phyloP scores from a whole-genome alignment of 2,888 invertebrate species.

The Piscicola geometra region DNA sequence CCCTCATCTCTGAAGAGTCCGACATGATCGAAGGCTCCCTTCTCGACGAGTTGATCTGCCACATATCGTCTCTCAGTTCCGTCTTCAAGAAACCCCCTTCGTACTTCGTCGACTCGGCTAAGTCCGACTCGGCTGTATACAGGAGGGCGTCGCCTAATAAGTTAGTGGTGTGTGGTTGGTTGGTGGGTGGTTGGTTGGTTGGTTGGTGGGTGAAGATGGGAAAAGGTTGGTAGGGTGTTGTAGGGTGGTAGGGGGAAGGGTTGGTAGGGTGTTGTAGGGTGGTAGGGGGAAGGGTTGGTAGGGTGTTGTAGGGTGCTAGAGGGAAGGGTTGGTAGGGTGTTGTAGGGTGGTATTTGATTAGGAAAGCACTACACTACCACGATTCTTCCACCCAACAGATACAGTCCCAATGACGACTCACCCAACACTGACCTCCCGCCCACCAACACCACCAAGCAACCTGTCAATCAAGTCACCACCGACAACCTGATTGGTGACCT shows the following conservation, averaged over 20 bases:
- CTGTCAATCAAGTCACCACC: constrained; percentile 58
- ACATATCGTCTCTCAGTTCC: constrained; percentile 93
- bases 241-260: background rate
- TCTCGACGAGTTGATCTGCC: constrained; percentile 94
- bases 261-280: no score
- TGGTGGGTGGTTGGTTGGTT: background rate
- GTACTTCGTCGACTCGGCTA: constrained; percentile 89
- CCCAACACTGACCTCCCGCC: background rate
- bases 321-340: constrained; percentile 51
- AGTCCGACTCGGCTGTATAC: constrained; percentile 53
- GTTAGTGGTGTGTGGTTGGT: background rate
- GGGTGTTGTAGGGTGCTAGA: no score
- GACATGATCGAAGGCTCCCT: constrained; percentile 94
- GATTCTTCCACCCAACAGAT: no score
- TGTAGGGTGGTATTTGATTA: no score
- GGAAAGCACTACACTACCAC: no score
- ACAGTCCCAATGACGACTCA: constrained; percentile 20
- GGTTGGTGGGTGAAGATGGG: background rate
- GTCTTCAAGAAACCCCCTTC: constrained; percentile 99
- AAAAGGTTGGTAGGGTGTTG: background rate
- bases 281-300: no score
- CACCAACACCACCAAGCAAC: background rate
- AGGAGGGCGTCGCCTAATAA: constrained; percentile 6
- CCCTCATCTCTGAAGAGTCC: constrained; percentile 96
- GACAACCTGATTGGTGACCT: constrained; percentile 95